A percentile compares a stretch with the other conserved stretches of the same genome.
phyloP scores from a whole-genome alignment of 2,888 invertebrate genomes.

The Nineta flava region DNA sequence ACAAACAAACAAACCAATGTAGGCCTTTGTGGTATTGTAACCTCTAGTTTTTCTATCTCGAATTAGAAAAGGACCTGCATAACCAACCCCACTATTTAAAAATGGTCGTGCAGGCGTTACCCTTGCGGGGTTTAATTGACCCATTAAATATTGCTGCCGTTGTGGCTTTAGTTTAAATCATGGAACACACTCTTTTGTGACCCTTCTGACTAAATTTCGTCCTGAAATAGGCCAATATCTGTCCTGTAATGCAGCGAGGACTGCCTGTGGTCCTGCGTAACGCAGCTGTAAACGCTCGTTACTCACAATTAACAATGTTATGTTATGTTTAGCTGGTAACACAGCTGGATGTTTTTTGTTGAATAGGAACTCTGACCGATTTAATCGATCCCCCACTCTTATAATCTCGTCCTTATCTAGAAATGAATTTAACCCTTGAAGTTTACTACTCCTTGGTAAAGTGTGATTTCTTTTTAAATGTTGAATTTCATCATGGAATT shows the following conservation, averaged over 20 bases:
- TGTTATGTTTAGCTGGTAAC: not conserved
- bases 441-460: not conserved
- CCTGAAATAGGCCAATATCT: not conserved
- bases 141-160: not conserved
- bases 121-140: not conserved
- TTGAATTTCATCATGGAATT: not conserved
- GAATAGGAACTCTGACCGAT: not conserved
- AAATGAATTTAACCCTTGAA: not conserved
- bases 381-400: not conserved
- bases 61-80: not conserved
- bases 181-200: not conserved
- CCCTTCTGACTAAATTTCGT: not conserved
- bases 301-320: not conserved
- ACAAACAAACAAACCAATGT: not conserved
- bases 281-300: not conserved
- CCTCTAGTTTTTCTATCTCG: not conserved
- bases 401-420: not conserved
- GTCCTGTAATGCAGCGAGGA: not conserved
- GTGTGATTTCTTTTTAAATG: not conserved
- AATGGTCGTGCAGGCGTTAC: not conserved
- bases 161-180: not conserved
- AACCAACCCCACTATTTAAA: not conserved
- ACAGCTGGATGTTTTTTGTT: not conserved
- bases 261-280: not conserved
- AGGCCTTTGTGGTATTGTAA: not conserved